phyloP scores from a whole-genome alignment of 2,797 vertebrate genomes.

The Gymnothorax javanicus region DNA sequence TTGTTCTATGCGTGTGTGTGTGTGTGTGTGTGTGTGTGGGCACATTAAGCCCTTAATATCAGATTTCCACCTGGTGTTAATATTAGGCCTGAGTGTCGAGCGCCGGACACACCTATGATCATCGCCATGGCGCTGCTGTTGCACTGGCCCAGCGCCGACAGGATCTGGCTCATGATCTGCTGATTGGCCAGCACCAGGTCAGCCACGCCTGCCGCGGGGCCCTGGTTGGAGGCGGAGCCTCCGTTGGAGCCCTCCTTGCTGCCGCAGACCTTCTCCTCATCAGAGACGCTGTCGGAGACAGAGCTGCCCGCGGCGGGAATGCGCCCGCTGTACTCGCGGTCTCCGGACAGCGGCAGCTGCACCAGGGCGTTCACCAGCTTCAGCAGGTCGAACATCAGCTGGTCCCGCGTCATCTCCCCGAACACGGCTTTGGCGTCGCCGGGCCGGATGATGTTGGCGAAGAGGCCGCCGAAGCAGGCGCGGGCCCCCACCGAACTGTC shows the following conservation, averaged over 20 bases:
- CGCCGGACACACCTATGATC: conserved; percentile 89
- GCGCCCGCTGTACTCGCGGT: conserved; percentile 90
- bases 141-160: conserved; percentile 95
- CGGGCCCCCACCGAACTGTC: conserved; percentile 95
- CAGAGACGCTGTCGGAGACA: conserved; percentile 88
- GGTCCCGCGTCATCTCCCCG: conserved; percentile 95
- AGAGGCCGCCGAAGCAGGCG: conserved; percentile 97
- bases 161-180: conserved; percentile 98
- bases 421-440: conserved; percentile 95
- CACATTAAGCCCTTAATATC: too few relatives aligned
- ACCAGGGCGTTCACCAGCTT: conserved; percentile 95
- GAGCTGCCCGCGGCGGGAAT: conserved; percentile 76
- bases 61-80: too few relatives aligned
- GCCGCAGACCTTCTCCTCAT: conserved; percentile 97
- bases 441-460: conserved; percentile 95
- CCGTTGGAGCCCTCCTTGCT: conserved; percentile 87
- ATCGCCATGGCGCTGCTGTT: conserved; percentile 99
- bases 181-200: conserved; percentile 97
- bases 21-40: too few relatives aligned
- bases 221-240: conserved; percentile 75
- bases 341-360: conserved; percentile 91
- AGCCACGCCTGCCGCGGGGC: conserved; percentile 85
- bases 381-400: conserved; percentile 97
- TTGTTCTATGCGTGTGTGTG: too few relatives aligned
- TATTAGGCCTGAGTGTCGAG: not conserved